Base-by-base conservation (phyloP, 1,140 invertebrate species). In the Nylanderia fulva region DNA sequence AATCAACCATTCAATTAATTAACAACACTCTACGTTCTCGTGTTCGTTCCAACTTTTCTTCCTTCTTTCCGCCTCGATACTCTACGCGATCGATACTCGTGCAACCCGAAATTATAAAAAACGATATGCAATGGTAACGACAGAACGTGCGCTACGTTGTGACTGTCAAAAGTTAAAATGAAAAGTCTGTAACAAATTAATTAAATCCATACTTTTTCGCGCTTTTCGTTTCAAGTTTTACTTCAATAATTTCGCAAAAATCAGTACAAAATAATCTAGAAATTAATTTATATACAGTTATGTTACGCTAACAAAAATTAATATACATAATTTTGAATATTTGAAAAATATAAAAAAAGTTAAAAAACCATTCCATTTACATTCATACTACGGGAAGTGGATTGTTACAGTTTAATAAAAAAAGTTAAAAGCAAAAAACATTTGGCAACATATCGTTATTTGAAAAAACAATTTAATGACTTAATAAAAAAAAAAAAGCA, bases 41-140 rank as follows among this genome's bases (percentile, higher is more conserved):
- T 48, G 27, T 63, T 63, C 21, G 29, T 63, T 11, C 56, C 33
- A 58, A 29, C 7, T 8, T 27, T 27, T n/a, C 36, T 42, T 80
- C 1, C 77, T 58, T 80, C 11, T 18, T 58, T 80, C 69, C n/a
- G 6, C 71, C 45, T 52, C 42, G 24, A 84, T 84, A 61, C 42
- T 60, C 52, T 21, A 42, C 9, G 60, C 56, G 60, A 54, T 84
- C 71, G 58, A 84, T 84, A 84, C 15, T 45, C 9, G 71, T 60
- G 21, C 42, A 29, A 58, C 13, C 24, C 18, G 54, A 84, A 84
- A 76, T 52, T 63, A 84, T 39, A 84, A 84, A 74, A 74, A 84
- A 75, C 58, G 21, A 2, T 63, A 42, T 33, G 66, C 52, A 29
- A 5, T 39, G 4, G n/a, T 82, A 82, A 82, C 66, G 48, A 58